phyloP scores from a whole-genome alignment of 2,797 vertebrate genomes.

The Sphaeramia orbicularis region DNA sequence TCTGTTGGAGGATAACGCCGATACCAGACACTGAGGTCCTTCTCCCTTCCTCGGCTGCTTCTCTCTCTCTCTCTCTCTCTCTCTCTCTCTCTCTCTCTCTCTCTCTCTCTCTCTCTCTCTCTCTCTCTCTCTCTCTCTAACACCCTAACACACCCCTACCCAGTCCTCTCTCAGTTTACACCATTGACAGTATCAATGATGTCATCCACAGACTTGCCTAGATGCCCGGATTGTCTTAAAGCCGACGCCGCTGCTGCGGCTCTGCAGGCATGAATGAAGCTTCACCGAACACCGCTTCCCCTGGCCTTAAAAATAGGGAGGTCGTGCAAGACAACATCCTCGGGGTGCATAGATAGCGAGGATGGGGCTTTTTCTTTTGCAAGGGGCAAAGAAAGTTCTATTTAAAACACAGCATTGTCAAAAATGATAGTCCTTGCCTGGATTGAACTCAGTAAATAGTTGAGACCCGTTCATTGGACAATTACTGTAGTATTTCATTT shows the following conservation, averaged over 20 bases:
- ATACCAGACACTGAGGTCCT: slow-evolving; percentile 49
- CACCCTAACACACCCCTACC: slow-evolving; percentile 47
- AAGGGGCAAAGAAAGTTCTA: too few species aligned
- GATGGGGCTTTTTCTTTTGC: too few species aligned
- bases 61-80: slow-evolving; percentile 22
- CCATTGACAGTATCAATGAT: slow-evolving; percentile 84
- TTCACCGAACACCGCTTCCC: too few species aligned
- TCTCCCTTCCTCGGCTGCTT: slow-evolving; percentile 27
- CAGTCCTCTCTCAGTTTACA: slow-evolving; percentile 65
- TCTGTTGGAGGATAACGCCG: slow-evolving; percentile 20
- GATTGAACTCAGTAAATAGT: too few species aligned
- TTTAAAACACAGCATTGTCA: too few species aligned
- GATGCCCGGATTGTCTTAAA: slow-evolving; percentile 87
- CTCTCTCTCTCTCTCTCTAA: slow-evolving; percentile 4
- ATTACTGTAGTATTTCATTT: too few species aligned
- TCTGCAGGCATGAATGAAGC: slow-evolving; percentile 42
- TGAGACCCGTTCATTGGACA: too few species aligned
- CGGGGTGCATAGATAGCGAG: too few species aligned
- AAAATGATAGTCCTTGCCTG: too few species aligned
- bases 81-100: slow-evolving; percentile 14
- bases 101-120: slow-evolving; percentile 25
- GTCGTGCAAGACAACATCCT: too few species aligned
- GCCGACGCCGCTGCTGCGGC: slow-evolving; percentile 29
- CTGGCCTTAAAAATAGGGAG: too few species aligned
- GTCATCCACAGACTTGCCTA: slow-evolving; percentile 82